Percentiles rank a stretch among this genome's conserved stretches.
phyloP scores from a whole-genome alignment of 2,888 invertebrate species.

The Ophion slaviceki region DNA sequence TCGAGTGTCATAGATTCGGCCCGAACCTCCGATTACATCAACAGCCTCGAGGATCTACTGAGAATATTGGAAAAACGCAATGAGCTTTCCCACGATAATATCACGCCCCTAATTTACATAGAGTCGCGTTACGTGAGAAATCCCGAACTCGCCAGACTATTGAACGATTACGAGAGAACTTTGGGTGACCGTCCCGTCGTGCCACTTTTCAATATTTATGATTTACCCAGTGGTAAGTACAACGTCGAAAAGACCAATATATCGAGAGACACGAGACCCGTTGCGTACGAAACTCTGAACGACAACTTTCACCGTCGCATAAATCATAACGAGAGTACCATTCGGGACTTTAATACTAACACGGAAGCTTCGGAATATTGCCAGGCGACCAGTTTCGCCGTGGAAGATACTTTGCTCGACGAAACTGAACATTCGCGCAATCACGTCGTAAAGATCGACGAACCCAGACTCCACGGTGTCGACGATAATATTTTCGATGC shows the following conservation, averaged over 20 bases:
- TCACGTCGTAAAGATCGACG: neutral
- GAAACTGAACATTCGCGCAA: conserved; percentile 36
- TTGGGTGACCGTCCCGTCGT: conserved; percentile 19
- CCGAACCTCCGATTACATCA: conserved; percentile 72
- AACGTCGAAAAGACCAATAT: conserved; percentile 1
- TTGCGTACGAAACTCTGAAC: neutral
- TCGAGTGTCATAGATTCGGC: conserved; percentile 70
- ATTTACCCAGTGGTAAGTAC: conserved; percentile 69
- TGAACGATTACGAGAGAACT: conserved; percentile 71
- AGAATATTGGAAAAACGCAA: conserved; percentile 75
- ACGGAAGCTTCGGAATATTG: neutral
- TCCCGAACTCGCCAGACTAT: conserved; percentile 53
- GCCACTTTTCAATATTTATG: conserved; percentile 67
- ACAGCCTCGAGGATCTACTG: conserved; percentile 71
- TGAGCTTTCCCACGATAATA: conserved; percentile 68
- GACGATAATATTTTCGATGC: conserved; percentile 43
- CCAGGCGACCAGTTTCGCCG: neutral
- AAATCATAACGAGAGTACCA: conserved; percentile 21
- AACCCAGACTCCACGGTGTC: neutral
- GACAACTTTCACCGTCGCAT: neutral
- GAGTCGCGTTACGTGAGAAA: conserved; percentile 67
- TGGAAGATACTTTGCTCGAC: conserved; percentile 24
- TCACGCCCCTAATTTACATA: conserved; percentile 73
- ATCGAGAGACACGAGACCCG: neutral
- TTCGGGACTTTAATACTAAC: conserved; percentile 5